Evolutionary conservation across 2,113 vertebrate genomes (phyloP).

Genomic region (human (Homo sapiens)): GRCh38 chr13:99561001-99561500

Average conservation of each 20-base stretch:
- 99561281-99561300: not conserved
- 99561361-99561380: not conserved
- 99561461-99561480: not conserved
- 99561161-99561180: not conserved
- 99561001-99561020: not conserved
- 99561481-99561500: not conserved
- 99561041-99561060: not conserved
- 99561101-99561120: not conserved
- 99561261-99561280: not conserved
- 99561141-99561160: not conserved
- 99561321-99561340: not conserved
- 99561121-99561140: not conserved
- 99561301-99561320: not conserved
- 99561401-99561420: constrained; percentile 8
- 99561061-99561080: not conserved
- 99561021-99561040: not conserved
- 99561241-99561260: not conserved
- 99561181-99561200: not conserved
- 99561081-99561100: not conserved
- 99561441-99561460: not conserved
- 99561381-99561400: not conserved
- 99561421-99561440: not conserved
- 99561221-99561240: not conserved
- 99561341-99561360: not conserved
- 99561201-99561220: not conserved